Evolutionary conservation across 2,113 vertebrate genomes (phyloP).

Genomic region (Lepus europaeus): DNA sequence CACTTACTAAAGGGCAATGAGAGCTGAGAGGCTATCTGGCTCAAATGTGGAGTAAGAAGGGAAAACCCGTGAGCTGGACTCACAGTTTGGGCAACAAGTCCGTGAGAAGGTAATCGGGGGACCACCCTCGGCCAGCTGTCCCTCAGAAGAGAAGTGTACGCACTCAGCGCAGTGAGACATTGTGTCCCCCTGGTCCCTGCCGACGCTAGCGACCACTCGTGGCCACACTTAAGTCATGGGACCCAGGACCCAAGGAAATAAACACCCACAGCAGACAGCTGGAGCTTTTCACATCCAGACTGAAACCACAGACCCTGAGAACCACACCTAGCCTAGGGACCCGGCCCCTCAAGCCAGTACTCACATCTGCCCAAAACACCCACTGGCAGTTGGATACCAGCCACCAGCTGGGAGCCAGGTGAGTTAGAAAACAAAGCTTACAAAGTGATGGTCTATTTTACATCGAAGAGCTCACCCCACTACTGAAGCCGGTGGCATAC

Average conservation of each 20-base stretch:
- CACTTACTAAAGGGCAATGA: not conserved
- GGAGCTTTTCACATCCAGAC: not conserved
- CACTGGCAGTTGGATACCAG: too few relatives aligned
- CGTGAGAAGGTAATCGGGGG: not conserved
- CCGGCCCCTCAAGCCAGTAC: too few relatives aligned
- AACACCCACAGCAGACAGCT: not conserved
- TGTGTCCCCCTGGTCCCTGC: not conserved
- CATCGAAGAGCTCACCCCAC: not conserved
- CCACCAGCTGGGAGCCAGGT: not conserved
- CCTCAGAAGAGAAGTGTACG: not conserved
- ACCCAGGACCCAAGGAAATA: not conserved
- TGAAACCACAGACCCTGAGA: not conserved
- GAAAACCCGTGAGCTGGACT: not conserved
- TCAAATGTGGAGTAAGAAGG: not conserved
- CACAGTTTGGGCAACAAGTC: not conserved
- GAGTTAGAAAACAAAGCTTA: not conserved
- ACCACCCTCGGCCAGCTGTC: too few relatives aligned
- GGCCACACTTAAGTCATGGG: not conserved
- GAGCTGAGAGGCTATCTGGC: not conserved
- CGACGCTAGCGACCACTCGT: not conserved
- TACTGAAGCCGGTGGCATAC: not conserved
- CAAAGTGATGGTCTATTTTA: not conserved
- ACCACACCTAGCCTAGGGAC: too few relatives aligned
- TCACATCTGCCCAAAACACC: too few relatives aligned
- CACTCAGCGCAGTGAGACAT: accelerated